A percentile compares a stretch with the other conserved stretches of the same genome.
Evolutionary conservation across 2,797 vertebrate species (phyloP).

Genomic region (Sebastes goodei): DNA sequence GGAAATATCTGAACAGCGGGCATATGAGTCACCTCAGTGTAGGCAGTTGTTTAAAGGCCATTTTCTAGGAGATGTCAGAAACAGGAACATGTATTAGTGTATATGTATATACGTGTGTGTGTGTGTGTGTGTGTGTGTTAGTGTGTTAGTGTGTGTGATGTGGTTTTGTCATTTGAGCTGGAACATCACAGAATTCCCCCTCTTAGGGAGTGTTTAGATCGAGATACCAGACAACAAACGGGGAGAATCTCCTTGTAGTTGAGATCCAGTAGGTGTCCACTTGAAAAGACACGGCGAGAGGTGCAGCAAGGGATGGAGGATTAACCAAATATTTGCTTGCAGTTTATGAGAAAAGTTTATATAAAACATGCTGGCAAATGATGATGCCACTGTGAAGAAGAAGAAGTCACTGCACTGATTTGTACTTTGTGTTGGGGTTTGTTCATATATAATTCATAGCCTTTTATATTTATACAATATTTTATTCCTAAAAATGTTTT

Average conservation of each 20-base stretch:
- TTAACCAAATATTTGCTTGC: conserved; percentile 7
- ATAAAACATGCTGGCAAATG: neutral
- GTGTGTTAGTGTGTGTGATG: conserved; percentile 7
- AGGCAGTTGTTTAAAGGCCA: conserved; percentile 72
- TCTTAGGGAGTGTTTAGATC: conserved; percentile 17
- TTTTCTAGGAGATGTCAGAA: conserved; percentile 62
- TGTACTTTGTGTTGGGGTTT: too few species aligned
- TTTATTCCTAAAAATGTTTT: too few species aligned
- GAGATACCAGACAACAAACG: conserved; percentile 18
- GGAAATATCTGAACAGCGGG: conserved; percentile 65
- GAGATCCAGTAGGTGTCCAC: neutral
- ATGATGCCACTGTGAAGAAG: too few species aligned
- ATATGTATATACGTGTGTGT: neutral
- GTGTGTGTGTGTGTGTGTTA: neutral
- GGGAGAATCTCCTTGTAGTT: neutral
- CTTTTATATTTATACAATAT: too few species aligned
- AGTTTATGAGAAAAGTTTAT: neutral
- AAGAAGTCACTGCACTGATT: too few species aligned
- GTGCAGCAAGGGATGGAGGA: neutral
- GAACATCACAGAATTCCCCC: conserved; percentile 39
- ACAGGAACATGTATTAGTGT: conserved; percentile 39
- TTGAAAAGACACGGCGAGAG: neutral
- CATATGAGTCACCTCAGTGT: conserved; percentile 70
- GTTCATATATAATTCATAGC: too few species aligned
- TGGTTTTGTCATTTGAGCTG: conserved; percentile 30